Evolutionary conservation across 2,797 vertebrate genomes (phyloP).

Genomic region (Discoglossus pictus): DNA sequence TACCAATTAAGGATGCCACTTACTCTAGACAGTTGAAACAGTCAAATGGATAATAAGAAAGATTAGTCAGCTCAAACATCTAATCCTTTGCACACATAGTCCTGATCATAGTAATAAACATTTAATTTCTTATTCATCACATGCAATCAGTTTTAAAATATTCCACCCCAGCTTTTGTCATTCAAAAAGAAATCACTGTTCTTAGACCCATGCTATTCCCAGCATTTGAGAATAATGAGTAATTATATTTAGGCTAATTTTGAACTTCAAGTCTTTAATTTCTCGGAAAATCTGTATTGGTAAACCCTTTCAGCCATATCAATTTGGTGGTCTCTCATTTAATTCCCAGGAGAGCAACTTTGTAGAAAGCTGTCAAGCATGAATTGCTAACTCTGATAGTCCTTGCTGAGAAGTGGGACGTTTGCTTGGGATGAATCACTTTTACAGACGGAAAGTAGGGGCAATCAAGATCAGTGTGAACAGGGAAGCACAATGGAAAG

Average conservation of each 20-base stretch:
- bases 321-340: conserved; percentile 42
- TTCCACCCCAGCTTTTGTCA: not conserved
- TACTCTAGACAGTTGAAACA: conserved; percentile 27
- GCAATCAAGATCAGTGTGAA: conserved; percentile 51
- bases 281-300: conserved; percentile 14
- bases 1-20: conserved; percentile 35
- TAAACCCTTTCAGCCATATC: not conserved
- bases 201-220: not conserved
- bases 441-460: conserved; percentile 31
- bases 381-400: conserved; percentile 25
- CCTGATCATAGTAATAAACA: conserved; percentile 42
- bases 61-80: conserved; percentile 34
- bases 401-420: conserved; percentile 40
- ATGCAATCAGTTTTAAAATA: conserved; percentile 31
- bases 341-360: not conserved
- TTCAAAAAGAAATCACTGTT: conserved; percentile 31
- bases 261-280: conserved; percentile 15
- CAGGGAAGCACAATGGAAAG: conserved; percentile 37
- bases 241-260: conserved; percentile 29
- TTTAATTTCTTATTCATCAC: conserved; percentile 35
- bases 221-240: not conserved
- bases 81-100: conserved; percentile 33
- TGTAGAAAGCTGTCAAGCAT: conserved; percentile 44
- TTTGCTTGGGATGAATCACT: conserved; percentile 55
- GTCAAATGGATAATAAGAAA: conserved; percentile 23